phyloP scores from a whole-genome alignment of 2,888 invertebrate genomes.

The Leptura quadrifasciata region DNA sequence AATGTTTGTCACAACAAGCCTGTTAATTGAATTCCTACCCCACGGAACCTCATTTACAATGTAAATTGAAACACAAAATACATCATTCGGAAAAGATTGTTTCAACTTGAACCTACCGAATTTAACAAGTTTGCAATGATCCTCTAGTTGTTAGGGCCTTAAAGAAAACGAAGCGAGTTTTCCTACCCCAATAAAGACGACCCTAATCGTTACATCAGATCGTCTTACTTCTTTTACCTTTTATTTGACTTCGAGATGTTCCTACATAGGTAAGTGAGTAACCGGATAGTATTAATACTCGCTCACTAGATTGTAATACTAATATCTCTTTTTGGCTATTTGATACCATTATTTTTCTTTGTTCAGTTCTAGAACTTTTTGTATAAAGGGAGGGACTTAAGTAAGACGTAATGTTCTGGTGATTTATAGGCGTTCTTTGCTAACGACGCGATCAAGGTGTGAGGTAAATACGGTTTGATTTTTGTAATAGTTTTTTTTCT shows the following conservation, averaged over 20 bases:
- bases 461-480: neutral
- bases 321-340: neutral
- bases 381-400: neutral
- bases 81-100: constrained; percentile 25
- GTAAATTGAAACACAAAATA: constrained; percentile 6
- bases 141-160: neutral
- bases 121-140: constrained; percentile 19
- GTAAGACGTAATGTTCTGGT: neutral
- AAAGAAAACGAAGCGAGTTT: constrained; percentile 27
- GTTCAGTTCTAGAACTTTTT: neutral
- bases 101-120: constrained; percentile 11
- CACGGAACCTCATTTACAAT: constrained; percentile 16
- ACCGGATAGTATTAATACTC: constrained; percentile 17
- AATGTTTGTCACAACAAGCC: constrained; percentile 9
- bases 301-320: constrained; percentile 17
- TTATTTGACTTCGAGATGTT: constrained; percentile 27
- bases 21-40: neutral
- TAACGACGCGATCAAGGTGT: neutral
- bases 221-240: constrained; percentile 24
- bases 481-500: neutral
- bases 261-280: constrained; percentile 30
- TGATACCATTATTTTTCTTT: constrained; percentile 1
- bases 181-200: neutral
- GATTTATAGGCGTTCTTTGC: neutral
- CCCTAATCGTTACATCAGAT: constrained; percentile 29